Base-by-base conservation (phyloP, 2,888 invertebrate genomes). In the Gasteruption jaculator region DNA sequence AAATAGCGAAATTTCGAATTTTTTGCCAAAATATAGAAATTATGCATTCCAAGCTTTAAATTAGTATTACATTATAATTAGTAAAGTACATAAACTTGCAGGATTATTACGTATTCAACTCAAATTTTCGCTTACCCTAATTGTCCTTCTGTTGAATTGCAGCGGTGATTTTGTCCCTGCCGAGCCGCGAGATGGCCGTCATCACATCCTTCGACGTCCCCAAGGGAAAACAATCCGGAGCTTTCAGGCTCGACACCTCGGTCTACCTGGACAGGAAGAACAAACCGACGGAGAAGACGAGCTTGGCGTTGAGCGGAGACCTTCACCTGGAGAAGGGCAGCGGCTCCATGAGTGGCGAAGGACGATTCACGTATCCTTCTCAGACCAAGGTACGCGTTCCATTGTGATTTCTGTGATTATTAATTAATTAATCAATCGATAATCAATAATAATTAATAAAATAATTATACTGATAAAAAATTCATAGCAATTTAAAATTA, bases 191-290 rank as follows among this genome's bases (percentile, higher is more conserved):
- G 31, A 64, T 88, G 12, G 75, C 82, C 0, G 57, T 84, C 2
- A 83, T 87, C 58, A 73, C 77, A 8, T 52, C 51, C 15, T 51
- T 59, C 45, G 67, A 69, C 20, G 35, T 67, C 15, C 65, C 67
- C 7, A 65, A 68, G 46, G 54, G 60, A 14, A 68, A 64, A 37
- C 60, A 68, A 15, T 65, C 68, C 4, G 84, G 83, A 50, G 78
- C 79, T 19, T 74, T 81, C 50, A 78, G 79, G 38, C 76, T 80
- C 7, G 85, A 86, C 37, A 56, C 81, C 4, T 73, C 74, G 6
- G 71, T 86, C 26, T 86, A 84, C 63, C 68, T 86, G 37, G 84
- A 90, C 71, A 85, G 86, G 63, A 79, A 78, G 56, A 77, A 77
- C 38, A 79, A 81, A 49, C 85, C 86, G 0, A 76, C 80, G n/a